These are phyloP conservation scores for Drosophila eugracilis DNA, from an alignment of 1,140 invertebrate species.

Conservation along the genomic window DNA sequence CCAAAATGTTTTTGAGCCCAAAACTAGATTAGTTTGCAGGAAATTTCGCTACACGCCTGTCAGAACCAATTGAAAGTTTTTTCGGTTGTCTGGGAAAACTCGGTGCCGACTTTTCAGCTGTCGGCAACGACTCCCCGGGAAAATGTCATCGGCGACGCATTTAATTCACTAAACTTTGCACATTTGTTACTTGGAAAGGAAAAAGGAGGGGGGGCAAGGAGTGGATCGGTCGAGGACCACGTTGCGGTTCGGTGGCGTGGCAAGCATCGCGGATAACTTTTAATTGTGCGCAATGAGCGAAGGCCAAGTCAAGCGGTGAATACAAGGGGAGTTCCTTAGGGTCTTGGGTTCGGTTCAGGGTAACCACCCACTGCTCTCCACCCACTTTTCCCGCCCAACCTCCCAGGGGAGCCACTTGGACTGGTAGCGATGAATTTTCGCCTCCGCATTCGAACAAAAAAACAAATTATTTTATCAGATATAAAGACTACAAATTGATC, in stretches of 20 bases:
- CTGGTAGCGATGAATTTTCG: slow-evolving; percentile 14
- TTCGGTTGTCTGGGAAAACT: neutral
- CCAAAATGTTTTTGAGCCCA: neutral
- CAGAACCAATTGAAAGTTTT: slow-evolving; percentile 28
- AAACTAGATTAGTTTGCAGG: slow-evolving; percentile 30
- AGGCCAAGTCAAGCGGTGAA: slow-evolving; percentile 42
- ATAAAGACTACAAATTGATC: too few species aligned
- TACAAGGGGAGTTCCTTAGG: neutral
- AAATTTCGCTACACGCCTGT: slow-evolving; percentile 13
- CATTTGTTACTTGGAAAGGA: slow-evolving; percentile 58
- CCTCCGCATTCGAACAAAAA: slow-evolving; percentile 1
- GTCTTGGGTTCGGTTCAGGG: neutral
- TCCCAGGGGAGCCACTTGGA: slow-evolving; percentile 38
- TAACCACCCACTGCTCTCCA: neutral
- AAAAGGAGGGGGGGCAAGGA: neutral
- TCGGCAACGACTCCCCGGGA: slow-evolving; percentile 15
- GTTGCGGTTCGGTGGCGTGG: slow-evolving; percentile 39
- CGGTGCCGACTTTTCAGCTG: slow-evolving; percentile 3
- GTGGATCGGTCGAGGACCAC: slow-evolving; percentile 1
- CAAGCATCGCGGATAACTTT: slow-evolving; percentile 56
- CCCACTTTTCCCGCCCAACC: neutral
- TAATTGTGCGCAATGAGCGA: slow-evolving; percentile 73
- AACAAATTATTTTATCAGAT: neutral
- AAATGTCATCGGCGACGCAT: slow-evolving; percentile 53
- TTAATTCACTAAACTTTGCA: slow-evolving; percentile 75